phyloP scores from a whole-genome alignment of 2,888 invertebrate species.

The Napeogenes inachia region DNA sequence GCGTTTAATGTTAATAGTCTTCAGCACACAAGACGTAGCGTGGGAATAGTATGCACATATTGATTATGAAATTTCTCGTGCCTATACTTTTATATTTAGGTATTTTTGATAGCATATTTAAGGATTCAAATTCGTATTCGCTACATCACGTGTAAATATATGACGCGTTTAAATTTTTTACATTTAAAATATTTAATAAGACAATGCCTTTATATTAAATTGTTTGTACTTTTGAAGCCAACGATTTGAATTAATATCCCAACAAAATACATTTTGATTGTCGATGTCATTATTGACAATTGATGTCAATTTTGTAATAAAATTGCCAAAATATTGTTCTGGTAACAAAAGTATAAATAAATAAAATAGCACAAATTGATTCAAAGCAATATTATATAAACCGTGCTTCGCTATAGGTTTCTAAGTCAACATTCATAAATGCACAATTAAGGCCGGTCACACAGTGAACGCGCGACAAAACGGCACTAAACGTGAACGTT shows the following conservation, averaged over 20 bases:
- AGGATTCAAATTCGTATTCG: constrained; percentile 34
- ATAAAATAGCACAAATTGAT: constrained; percentile 8
- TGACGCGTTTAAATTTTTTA: constrained; percentile 35
- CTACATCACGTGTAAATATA: constrained; percentile 47
- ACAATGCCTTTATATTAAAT: neutral
- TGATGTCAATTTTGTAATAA: no score
- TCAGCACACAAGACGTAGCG: constrained; percentile 37
- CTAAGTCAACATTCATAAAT: constrained; percentile 9
- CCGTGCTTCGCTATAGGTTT: constrained; percentile 14
- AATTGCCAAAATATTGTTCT: neutral
- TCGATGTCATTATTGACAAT: no score
- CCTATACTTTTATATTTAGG: constrained; percentile 70
- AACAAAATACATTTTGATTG: no score
- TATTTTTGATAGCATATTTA: constrained; percentile 56
- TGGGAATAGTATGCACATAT: constrained; percentile 56
- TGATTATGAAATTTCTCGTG: constrained; percentile 70
- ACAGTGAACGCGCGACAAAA: neutral
- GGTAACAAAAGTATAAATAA: constrained; percentile 13
- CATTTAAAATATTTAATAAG: constrained; percentile 19
- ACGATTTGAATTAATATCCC: neutral
- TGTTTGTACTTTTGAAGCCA: constrained; percentile 18
- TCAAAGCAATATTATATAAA: constrained; percentile 19
- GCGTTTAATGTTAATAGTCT: constrained; percentile 32
- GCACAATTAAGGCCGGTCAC: neutral
- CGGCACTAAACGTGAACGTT: no score